Conservation (phyloP, 2,888 invertebrate species). For the Bhutanitis thaidina region DNA sequence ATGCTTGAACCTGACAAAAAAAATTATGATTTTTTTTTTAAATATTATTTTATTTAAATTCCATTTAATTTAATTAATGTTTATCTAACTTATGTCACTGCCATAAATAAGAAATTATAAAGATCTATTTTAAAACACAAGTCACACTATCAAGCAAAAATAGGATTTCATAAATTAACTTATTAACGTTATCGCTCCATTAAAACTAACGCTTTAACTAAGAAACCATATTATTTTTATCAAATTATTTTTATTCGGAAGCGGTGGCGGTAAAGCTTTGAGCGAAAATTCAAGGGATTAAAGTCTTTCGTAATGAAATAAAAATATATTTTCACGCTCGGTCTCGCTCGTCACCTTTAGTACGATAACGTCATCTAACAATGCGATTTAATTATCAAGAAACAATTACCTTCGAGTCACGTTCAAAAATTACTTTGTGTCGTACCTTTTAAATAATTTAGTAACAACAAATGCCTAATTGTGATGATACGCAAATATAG, state of each 20-base stretch:
- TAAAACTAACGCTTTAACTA: background rate
- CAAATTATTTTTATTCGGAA: conserved; percentile 17
- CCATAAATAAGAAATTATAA: too few relatives aligned
- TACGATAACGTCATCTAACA: conserved; percentile 44
- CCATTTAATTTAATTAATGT: too few relatives aligned
- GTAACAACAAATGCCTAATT: conserved; percentile 47
- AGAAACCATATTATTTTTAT: conserved; percentile 7
- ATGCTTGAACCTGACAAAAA: too few relatives aligned
- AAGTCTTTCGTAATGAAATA: conserved; percentile 37
- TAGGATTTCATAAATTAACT: background rate
- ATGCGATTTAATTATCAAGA: conserved; percentile 46
- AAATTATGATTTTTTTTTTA: too few relatives aligned
- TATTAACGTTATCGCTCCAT: conserved; percentile 7
- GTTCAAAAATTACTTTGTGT: conserved; percentile 58
- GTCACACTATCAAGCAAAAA: too few relatives aligned
- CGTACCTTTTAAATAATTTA: conserved; percentile 46
- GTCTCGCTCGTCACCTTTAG: conserved; percentile 37
- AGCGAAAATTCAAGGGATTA: conserved; percentile 41
- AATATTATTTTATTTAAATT: too few relatives aligned
- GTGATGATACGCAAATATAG: conserved; percentile 45
- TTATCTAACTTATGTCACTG: too few relatives aligned
- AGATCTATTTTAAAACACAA: too few relatives aligned
- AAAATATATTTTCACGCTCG: conserved; percentile 42
- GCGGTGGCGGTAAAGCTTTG: conserved; percentile 3
- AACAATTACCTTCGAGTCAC: conserved; percentile 54